Conservation (phyloP, 2,113 vertebrate genomes). For the Sinocyclocheilus anshuiensis region DNA sequence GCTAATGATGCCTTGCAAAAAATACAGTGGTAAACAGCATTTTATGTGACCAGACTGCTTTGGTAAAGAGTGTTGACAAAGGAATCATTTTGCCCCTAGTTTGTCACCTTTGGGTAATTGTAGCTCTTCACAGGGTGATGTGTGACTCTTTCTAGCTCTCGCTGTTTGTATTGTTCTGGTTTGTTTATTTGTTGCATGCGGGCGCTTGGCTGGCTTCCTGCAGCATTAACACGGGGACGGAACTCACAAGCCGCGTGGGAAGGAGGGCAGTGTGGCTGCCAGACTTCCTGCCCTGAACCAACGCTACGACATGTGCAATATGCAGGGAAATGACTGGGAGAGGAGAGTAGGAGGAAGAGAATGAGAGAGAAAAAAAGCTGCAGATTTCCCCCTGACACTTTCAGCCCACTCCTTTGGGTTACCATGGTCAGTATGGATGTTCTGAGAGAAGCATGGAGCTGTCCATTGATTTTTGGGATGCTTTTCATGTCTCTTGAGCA, state of each 20-base stretch:
- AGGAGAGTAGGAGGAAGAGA: constrained; percentile 2
- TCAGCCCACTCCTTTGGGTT: constrained; percentile 35
- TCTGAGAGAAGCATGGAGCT: background rate
- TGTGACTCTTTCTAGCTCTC: constrained; percentile 26
- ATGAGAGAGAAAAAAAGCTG: background rate
- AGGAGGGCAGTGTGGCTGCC: constrained; percentile 44
- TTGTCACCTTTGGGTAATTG: constrained; percentile 13
- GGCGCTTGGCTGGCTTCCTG: constrained; percentile 36
- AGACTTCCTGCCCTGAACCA: constrained; percentile 49
- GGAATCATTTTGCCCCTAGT: background rate
- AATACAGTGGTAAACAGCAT: background rate
- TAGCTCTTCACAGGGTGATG: constrained; percentile 13
- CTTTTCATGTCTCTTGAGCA: background rate
- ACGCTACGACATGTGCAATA: constrained; percentile 37
- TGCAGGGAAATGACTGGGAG: constrained; percentile 53
- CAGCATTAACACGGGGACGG: constrained; percentile 46
- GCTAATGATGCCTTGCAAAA: constrained; percentile 1
- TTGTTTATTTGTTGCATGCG: constrained; percentile 53
- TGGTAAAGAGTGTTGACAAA: background rate
- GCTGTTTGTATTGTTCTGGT: constrained; percentile 39
- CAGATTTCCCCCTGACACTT: constrained; percentile 27
- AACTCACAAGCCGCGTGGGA: constrained; percentile 55
- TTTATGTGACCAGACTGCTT: constrained; percentile 12
- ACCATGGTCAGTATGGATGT: background rate
- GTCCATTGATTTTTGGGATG: background rate